Evolutionary conservation across 37 sponge, comb jelly and placozoan species (phyloP).

Genomic region (Hexactinellida sp.): DNA sequence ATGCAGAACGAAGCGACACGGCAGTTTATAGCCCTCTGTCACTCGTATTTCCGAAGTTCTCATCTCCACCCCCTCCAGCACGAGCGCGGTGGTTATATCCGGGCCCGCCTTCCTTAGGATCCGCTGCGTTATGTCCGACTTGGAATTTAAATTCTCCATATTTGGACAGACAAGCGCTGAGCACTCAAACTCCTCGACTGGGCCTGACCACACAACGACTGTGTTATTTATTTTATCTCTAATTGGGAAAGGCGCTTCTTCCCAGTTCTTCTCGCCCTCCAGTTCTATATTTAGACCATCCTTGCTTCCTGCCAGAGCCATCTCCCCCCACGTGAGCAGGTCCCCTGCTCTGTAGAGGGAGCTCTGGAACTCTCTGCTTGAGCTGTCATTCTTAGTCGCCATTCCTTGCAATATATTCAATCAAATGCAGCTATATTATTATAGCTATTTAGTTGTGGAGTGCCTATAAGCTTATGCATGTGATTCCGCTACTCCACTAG

Average conservation of each 20-base stretch:
- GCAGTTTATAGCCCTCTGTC: not conserved
- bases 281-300: not conserved
- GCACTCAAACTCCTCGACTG: constrained; percentile 1
- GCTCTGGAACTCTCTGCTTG: not conserved
- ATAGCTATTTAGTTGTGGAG: not conserved
- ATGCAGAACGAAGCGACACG: constrained; percentile 69
- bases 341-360: not conserved
- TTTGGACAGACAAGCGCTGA: not conserved
- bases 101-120: not conserved
- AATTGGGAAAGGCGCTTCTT: not conserved
- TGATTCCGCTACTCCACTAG: not conserved
- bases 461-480: not conserved
- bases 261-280: not conserved
- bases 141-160: not conserved
- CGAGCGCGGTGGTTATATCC: not conserved
- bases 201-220: not conserved
- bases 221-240: not conserved
- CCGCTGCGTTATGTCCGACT: not conserved
- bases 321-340: not conserved
- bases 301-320: not conserved
- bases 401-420: not conserved
- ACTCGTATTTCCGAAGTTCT: constrained; percentile 1
- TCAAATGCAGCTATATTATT: not conserved
- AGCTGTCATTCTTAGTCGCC: not conserved
- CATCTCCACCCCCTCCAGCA: not conserved